Base-by-base conservation (phyloP, 1,140 invertebrate genomes). In the Homalodisca vitripennis region DNA sequence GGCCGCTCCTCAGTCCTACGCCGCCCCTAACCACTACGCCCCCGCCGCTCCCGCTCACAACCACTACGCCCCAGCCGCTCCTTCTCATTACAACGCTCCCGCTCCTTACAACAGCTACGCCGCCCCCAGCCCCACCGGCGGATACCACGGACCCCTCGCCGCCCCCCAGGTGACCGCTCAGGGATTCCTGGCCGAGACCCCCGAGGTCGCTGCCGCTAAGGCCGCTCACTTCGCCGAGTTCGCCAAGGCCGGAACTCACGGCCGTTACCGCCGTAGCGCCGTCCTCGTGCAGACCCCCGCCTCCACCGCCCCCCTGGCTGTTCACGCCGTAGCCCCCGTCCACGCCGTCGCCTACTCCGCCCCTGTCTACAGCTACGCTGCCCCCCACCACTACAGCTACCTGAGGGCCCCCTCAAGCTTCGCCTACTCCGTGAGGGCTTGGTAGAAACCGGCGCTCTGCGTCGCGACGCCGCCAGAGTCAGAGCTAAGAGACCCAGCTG, bases 21-120 rank as follows among this genome's bases (percentile, higher is more conserved):
- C 85, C 26, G 80, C 85, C 71, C 78, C 80, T 57, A 80, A 81
- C 73, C 80, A 85, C 73, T 83, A 81, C 74, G 78, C 80, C 47
- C 81, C 82, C 71, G 81, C 80, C 66, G 74, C 72, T 63, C 73
- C 75, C 13, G 85, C 85, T 69, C 85, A 84, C 80, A 82, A 41
- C 73, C 80, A 85, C 73, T 83, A 81, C 74, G 78, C 80, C 47
- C 81, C 82, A 70, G 81, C 80, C 34, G 77, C 85, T 24, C 80
- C 85, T 71, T 78, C 80, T 57, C 80, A 81, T 73, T 80, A 85
- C 73, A 82, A 81, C 74, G 78, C 80, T 47, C 81, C 82, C 71
- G 81, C 80, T 66, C 74, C 72, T 63, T 72, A 74, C 13, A 85
- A 85, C 70, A 85, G 84, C 80, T 82, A 41, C 55, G 17, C 22